These are phyloP conservation scores for Neoniphon sammara DNA, from an alignment of 2,797 vertebrate genomes.

Conservation along the genomic window DNA sequence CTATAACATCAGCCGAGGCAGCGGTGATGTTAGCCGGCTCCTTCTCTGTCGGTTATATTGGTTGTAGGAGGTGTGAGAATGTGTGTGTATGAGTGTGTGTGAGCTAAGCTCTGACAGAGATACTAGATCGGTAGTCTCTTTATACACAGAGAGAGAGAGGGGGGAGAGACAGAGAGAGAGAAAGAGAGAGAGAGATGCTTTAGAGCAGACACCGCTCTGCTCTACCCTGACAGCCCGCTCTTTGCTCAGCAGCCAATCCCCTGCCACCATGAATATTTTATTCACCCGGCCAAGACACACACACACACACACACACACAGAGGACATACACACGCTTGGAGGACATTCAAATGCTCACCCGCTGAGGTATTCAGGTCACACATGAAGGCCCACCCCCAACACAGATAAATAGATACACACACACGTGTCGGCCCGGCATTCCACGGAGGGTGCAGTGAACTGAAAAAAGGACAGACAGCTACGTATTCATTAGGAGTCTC, in stretches of 20 bases:
- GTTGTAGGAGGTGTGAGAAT: slow-evolving; percentile 30
- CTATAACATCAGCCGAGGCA: slow-evolving; percentile 69
- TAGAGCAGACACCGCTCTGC: slow-evolving; percentile 65
- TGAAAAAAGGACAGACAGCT: slow-evolving; percentile 42
- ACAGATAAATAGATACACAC: slow-evolving; percentile 72
- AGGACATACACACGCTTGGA: slow-evolving; percentile 64
- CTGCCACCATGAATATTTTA: slow-evolving; percentile 83
- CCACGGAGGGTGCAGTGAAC: slow-evolving; percentile 46
- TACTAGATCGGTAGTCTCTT: slow-evolving; percentile 70
- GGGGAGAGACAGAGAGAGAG: slow-evolving; percentile 16
- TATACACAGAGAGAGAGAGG: slow-evolving; percentile 67
- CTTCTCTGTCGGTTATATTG: slow-evolving; percentile 48
- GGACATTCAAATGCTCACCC: slow-evolving; percentile 72
- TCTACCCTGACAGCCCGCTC: slow-evolving; percentile 75
- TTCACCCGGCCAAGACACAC: slow-evolving; percentile 69
- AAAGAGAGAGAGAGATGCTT: slow-evolving; percentile 46
- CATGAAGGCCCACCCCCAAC: slow-evolving; percentile 63
- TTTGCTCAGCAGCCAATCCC: slow-evolving; percentile 79
- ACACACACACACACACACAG: slow-evolving; percentile 24
- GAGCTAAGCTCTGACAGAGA: slow-evolving; percentile 51
- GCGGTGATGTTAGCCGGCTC: slow-evolving; percentile 43
- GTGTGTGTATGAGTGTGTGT: slow-evolving; percentile 8
- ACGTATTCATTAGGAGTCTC: slow-evolving; percentile 49
- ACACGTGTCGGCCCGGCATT: slow-evolving; percentile 51
- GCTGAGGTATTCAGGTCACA: slow-evolving; percentile 80